phyloP scores from a whole-genome alignment of 2,113 vertebrate species.

The Pteropus alecto region DNA sequence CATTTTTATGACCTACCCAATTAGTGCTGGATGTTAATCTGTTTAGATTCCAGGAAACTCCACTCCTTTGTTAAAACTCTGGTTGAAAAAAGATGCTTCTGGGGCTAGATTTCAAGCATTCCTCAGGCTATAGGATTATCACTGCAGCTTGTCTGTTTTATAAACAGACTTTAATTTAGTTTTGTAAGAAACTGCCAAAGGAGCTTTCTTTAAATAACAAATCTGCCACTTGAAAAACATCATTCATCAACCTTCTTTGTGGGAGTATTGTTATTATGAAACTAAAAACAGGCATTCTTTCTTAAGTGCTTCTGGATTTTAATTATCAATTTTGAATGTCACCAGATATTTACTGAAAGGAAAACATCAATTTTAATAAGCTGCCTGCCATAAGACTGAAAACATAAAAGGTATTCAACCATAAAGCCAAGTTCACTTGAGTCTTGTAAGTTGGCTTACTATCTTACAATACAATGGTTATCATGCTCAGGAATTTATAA shows the following conservation, averaged over 20 bases:
- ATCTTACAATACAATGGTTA: neutral
- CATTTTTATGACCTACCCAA: conserved; percentile 8
- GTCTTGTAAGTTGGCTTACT: conserved; percentile 32
- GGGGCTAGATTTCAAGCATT: conserved; percentile 50
- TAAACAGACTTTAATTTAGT: conserved; percentile 71
- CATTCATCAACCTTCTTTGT: conserved; percentile 72
- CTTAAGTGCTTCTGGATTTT: conserved; percentile 75
- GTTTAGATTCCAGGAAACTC: conserved; percentile 5
- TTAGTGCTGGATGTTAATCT: conserved; percentile 38
- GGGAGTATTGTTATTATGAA: conserved; percentile 59
- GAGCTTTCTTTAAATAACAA: conserved; percentile 72
- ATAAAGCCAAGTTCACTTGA: conserved; percentile 47
- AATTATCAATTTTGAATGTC: conserved; percentile 75
- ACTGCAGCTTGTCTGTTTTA: conserved; percentile 47
- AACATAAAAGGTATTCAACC: conserved; percentile 62
- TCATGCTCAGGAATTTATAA: conserved; percentile 32
- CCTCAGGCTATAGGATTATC: conserved; percentile 54
- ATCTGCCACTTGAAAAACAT: conserved; percentile 72
- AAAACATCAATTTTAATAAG: conserved; percentile 76
- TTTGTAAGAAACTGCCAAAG: conserved; percentile 71
- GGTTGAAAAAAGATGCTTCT: neutral
- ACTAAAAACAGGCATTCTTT: conserved; percentile 71
- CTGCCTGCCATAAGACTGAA: conserved; percentile 63
- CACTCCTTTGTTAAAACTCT: conserved; percentile 37
- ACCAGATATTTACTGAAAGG: conserved; percentile 60